Evolutionary conservation across 1,140 invertebrate species (phyloP).

Genomic region (Microplitis mediator): DNA sequence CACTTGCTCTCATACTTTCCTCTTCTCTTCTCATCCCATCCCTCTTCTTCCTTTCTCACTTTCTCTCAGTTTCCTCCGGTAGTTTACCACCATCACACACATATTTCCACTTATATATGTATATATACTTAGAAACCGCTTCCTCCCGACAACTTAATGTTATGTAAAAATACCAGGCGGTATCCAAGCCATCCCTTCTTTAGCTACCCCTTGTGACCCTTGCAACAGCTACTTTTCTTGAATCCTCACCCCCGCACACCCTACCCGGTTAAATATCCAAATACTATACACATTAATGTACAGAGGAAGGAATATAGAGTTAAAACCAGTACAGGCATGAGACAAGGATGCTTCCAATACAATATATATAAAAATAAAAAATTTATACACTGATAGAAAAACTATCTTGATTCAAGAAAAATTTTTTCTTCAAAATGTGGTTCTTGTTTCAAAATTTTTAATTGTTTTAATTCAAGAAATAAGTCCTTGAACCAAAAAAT

Average conservation of each 20-base stretch:
- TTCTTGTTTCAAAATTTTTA: no score
- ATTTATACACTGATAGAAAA: no score
- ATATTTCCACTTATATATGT: background rate
- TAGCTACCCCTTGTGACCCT: slow-evolving; percentile 18
- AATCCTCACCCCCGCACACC: no score
- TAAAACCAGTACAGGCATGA: background rate
- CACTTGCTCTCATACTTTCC: background rate
- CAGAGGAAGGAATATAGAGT: slow-evolving; percentile 13
- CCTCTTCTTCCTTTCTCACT: background rate
- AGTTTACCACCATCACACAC: background rate
- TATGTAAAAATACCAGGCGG: slow-evolving; percentile 57
- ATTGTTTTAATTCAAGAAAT: no score
- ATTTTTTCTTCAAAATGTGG: no score
- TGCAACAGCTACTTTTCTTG: no score
- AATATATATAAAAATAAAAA: background rate
- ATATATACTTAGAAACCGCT: background rate
- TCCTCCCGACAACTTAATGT: slow-evolving; percentile 49
- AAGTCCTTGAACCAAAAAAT: no score
- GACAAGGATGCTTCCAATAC: slow-evolving; percentile 26
- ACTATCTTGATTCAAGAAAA: no score
- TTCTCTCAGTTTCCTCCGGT: background rate
- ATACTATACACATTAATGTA: slow-evolving; percentile 53
- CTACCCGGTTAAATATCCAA: slow-evolving; percentile 14
- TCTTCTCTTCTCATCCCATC: slow-evolving; percentile 7
- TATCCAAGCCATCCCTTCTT: slow-evolving; percentile 22